A percentile compares a stretch with the other conserved stretches of the same genome.
Evolutionary conservation across 1,140 invertebrate genomes (phyloP).

Genomic region (Rhysida immarginata): DNA sequence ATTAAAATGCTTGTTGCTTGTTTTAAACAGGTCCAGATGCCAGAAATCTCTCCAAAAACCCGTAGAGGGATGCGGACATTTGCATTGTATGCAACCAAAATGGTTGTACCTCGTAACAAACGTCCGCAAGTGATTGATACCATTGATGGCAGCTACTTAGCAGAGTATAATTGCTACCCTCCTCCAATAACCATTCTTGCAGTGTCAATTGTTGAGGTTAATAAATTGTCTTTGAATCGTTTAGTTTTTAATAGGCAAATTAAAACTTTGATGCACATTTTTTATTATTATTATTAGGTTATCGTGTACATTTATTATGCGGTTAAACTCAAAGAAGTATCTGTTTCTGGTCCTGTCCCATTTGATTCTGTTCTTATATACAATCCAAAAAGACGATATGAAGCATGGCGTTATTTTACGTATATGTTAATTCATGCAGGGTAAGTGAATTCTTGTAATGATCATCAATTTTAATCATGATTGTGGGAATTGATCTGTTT

Average conservation of each 20-base stretch:
- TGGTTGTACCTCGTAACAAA: conserved; percentile 1
- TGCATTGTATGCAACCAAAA: background rate
- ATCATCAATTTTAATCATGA: no score
- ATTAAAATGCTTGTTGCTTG: background rate
- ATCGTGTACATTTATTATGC: conserved; percentile 32
- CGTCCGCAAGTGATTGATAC: background rate
- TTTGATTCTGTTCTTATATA: conserved; percentile 57
- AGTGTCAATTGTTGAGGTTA: background rate
- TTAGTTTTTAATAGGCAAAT: no score
- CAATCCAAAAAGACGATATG: conserved; percentile 65
- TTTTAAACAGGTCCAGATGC: background rate
- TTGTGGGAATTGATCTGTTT: background rate
- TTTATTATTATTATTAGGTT: conserved; percentile 21
- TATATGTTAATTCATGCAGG: conserved; percentile 97
- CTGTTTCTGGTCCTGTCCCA: conserved; percentile 20
- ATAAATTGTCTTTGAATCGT: no score
- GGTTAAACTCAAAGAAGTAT: conserved; percentile 22
- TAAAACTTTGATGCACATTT: background rate
- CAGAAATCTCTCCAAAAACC: background rate
- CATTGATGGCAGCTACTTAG: background rate
- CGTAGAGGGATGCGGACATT: background rate
- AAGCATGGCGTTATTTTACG: conserved; percentile 82
- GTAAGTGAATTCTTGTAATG: no score
- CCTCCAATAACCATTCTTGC: conserved; percentile 1
- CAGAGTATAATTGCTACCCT: background rate